These are phyloP conservation scores for Drosophila heteroneura DNA, from an alignment of 2,888 invertebrate species.

Conservation along the genomic window DNA sequence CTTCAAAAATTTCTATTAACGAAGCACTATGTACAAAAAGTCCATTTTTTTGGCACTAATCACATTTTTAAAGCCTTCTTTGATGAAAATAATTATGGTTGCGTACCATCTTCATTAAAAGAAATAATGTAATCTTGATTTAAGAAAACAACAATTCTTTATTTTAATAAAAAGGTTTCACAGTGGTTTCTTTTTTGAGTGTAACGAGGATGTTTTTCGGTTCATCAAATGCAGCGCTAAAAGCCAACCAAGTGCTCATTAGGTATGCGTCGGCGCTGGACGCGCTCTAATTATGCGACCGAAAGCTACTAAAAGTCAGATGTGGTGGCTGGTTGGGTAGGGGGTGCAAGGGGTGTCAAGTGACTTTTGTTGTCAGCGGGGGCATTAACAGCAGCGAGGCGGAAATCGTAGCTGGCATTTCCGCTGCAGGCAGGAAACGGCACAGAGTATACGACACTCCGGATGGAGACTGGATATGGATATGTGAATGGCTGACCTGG, in stretches of 20 bases:
- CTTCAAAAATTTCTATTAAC: not conserved
- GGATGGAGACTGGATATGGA: conserved; percentile 32
- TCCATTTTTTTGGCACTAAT: not conserved
- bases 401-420: conserved; percentile 72
- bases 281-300: conserved; percentile 68
- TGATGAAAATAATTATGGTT: not conserved
- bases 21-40: fast-evolving
- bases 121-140: not conserved
- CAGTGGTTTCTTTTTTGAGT: conserved; percentile 1
- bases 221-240: conserved; percentile 65
- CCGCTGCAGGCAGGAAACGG: conserved; percentile 58
- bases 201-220: conserved; percentile 17
- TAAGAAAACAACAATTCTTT: not conserved
- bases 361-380: conserved; percentile 32
- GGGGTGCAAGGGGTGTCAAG: not conserved
- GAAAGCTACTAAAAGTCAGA: conserved; percentile 14
- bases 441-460: conserved; percentile 36
- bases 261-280: conserved; percentile 63
- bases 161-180: not conserved
- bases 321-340: too few relatives aligned
- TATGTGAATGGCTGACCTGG: conserved; percentile 12
- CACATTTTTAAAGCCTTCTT: not conserved
- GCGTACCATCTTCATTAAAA: not conserved
- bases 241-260: conserved; percentile 66
- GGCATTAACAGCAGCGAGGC: conserved; percentile 38